A percentile compares a stretch with the other conserved stretches of the same genome.
phyloP scores from a whole-genome alignment of 2,888 invertebrate species.

The Tipula vernalis region DNA sequence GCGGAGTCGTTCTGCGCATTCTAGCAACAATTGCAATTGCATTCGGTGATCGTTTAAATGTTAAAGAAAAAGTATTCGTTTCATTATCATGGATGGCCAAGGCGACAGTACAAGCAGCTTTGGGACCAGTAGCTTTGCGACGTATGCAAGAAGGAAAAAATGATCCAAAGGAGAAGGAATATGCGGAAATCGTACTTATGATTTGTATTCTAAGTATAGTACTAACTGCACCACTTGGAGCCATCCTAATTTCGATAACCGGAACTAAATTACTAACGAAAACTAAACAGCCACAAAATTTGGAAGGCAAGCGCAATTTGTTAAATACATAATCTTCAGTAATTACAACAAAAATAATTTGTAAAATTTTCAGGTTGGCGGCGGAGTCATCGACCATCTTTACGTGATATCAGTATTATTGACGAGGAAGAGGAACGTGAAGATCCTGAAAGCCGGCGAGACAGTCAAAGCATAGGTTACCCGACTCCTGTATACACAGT shows the following conservation, averaged over 20 bases:
- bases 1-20: slow-evolving; percentile 53
- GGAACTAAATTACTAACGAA: slow-evolving; percentile 68
- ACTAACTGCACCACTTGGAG: slow-evolving; percentile 72
- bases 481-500: neutral
- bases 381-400: slow-evolving; percentile 67
- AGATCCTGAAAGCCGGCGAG: slow-evolving; percentile 32
- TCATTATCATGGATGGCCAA: slow-evolving; percentile 91
- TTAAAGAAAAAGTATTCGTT: slow-evolving; percentile 78
- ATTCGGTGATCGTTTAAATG: slow-evolving; percentile 66
- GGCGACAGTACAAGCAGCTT: slow-evolving; percentile 91
- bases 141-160: slow-evolving; percentile 40
- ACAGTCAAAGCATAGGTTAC: slow-evolving; percentile 15
- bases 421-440: slow-evolving; percentile 67
- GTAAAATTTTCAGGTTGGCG: slow-evolving; percentile 48
- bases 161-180: slow-evolving; percentile 39
- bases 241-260: slow-evolving; percentile 65
- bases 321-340: neutral
- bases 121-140: slow-evolving; percentile 65
- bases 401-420: slow-evolving; percentile 76
- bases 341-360: neutral
- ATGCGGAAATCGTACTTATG: slow-evolving; percentile 60
- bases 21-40: slow-evolving; percentile 52
- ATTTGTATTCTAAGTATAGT: slow-evolving; percentile 71
- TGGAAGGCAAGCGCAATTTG: slow-evolving; percentile 40
- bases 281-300: slow-evolving; percentile 53